Evolutionary conservation across 2,797 vertebrate species (phyloP), one percentile per base, ranked within the genome.

Genomic region (Dermochelys coriacea): DNA sequence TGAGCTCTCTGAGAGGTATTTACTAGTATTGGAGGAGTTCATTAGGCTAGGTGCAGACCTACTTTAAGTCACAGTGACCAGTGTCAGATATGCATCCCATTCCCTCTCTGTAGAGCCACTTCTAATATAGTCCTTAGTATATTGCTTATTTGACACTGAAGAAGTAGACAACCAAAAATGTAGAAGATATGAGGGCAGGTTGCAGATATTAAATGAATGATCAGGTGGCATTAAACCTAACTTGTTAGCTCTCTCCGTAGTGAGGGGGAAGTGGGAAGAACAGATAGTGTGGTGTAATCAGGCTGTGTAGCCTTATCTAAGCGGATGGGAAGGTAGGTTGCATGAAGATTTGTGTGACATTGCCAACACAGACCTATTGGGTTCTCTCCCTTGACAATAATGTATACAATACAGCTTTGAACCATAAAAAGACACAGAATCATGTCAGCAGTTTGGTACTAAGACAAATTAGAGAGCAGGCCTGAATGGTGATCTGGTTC

Each of bases 1-100:
- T 54, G 16, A 34, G 27, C 50, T 78, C 47, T 2, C 34, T 41
- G 18, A 37, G 31, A 68, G 61, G 14, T 31, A 4, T 0, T 0
- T 1, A 10, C 15, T 64, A 79, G 23, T 23, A 18, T 8, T 82
- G 55, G 54, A 10, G 0, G 18, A n/a, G 8, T 5, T 27, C 25
- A 29, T 77, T 27, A 12, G 31, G 55, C 10, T 34, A 51, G 77
- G 2, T 51, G 34, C 21, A 10, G 52, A 59, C 31, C 19, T 5
- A 8, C 15, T 19, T 87, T 34, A 18, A 55, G 51, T 14, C 25
- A 54, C 37, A 15, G 14, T 41, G 52, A 71, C 16, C 55, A 23
- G 29, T 68, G 34, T 2, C 18, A 68, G n/a, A 37, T 21, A n/a
- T 68, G 61, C 61, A 68, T 68, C 8, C 61, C 34, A 37, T 68